Base-by-base conservation (phyloP, 1,140 invertebrate genomes). In the Papilio aristodemus region DNA sequence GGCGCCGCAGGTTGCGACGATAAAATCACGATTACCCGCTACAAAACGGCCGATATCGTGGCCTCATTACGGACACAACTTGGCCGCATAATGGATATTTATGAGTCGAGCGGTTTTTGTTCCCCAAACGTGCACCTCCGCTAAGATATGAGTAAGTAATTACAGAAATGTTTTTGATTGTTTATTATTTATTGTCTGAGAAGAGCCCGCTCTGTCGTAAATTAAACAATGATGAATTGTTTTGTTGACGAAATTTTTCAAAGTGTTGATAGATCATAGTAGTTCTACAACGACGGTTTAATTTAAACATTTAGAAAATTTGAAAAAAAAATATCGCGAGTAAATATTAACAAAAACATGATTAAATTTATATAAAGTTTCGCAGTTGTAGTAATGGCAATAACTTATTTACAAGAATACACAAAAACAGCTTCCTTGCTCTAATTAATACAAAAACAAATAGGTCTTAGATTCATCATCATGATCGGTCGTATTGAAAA, bases 21-120 rank as follows among this genome's bases (percentile, higher is more conserved):
- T 89, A 89, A 85, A 76, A 89, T 90, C 86, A 74, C 84, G 83
- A 90, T 90, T 86, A 89, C 80, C 72, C 80, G 83, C 77, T 86
- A 90, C 87, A 90, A 90, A 89, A 89, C 86, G 85, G 69, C 72
- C 77, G 83, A 87, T 88, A 88, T 78, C 84, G 81, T 76, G 78
- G 63, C 71, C 80, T 84, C 84, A 88, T 88, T 87, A 86, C 79
- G 70, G 71, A 77, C 75, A 74, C 72, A 74, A 67, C 71, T 78
- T 77, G 74, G 75, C 81, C 67, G 80, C 79, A 79, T 83, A 82
- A 86, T 86, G 78, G 75, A 83, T 82, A 77, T 81, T 83, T 81
- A 84, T 75, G 69, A 78, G 72, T 72, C 67, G 64, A 64, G 71
- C 69, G 27, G 36, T 72, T 75, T 70, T 70, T 60, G 62, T 71